These are phyloP conservation scores for Pectinophora gossypiella DNA, from an alignment of 1,140 invertebrate genomes.

Conservation along the genomic window DNA sequence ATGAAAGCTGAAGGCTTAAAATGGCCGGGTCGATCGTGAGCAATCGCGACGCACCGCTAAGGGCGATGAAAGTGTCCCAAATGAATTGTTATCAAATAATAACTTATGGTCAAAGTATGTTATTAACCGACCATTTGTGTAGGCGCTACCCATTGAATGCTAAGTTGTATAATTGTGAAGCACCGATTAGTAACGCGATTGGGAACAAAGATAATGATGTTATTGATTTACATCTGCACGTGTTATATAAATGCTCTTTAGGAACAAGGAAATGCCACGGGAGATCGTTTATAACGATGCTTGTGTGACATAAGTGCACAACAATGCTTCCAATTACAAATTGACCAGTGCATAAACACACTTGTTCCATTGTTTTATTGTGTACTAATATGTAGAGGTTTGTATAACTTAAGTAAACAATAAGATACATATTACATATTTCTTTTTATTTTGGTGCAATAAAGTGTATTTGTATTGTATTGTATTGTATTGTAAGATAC, in stretches of 20 bases:
- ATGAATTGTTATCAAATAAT: conserved; percentile 41
- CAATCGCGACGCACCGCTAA: conserved; percentile 19
- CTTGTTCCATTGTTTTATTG: too few relatives aligned
- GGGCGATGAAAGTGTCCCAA: conserved; percentile 51
- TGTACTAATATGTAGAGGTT: too few relatives aligned
- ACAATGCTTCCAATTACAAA: too few relatives aligned
- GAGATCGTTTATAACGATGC: too few relatives aligned
- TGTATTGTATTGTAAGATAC: too few relatives aligned
- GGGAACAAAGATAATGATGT: not conserved
- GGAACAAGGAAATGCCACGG: not conserved
- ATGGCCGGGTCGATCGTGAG: not conserved
- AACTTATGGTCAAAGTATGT: conserved; percentile 13
- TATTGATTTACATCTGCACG: not conserved
- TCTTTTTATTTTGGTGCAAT: too few relatives aligned
- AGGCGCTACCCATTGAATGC: conserved; percentile 1
- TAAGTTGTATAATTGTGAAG: conserved; percentile 1
- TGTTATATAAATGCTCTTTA: not conserved
- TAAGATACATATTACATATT: too few relatives aligned
- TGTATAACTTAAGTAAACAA: too few relatives aligned
- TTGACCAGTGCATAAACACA: too few relatives aligned
- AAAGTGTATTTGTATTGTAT: too few relatives aligned
- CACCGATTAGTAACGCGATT: not conserved
- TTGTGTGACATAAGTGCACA: too few relatives aligned
- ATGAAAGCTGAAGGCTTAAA: too few relatives aligned
- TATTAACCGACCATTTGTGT: not conserved